Percentiles rank a stretch among this genome's conserved stretches.
These are phyloP conservation scores for Acleris literana DNA, from an alignment of 2,888 invertebrate genomes.

Conservation along the genomic window DNA sequence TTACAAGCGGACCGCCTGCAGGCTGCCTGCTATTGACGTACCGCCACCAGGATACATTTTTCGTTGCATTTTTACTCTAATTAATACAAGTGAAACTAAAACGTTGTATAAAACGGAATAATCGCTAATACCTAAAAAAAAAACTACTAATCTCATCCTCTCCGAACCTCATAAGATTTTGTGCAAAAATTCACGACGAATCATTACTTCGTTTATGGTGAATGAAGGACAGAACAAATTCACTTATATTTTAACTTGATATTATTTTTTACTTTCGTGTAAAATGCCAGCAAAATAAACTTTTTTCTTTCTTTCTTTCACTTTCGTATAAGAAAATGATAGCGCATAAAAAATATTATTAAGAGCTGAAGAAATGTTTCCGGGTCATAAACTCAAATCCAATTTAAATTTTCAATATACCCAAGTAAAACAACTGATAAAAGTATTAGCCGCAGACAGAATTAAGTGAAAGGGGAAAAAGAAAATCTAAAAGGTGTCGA, in stretches of 20 bases:
- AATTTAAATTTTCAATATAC: conserved; percentile 37
- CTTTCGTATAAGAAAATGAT: neutral
- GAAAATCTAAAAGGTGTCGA: conserved; percentile 35
- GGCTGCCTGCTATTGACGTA: conserved; percentile 46
- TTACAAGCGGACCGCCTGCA: conserved; percentile 42
- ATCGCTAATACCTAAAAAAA: no score
- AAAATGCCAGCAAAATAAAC: no score
- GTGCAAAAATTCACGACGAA: neutral
- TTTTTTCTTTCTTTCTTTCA: no score
- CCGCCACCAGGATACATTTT: conserved; percentile 7
- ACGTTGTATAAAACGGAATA: no score
- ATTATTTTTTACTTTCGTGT: no score
- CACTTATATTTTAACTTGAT: no score
- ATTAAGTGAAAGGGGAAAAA: conserved; percentile 36
- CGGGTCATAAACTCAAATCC: conserved; percentile 35
- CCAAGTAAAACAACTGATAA: conserved; percentile 37
- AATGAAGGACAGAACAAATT: no score
- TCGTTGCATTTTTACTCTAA: neutral
- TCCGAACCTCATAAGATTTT: neutral
- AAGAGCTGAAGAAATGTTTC: conserved; percentile 17
- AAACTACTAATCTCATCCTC: no score
- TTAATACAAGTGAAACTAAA: neutral
- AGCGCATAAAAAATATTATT: conserved; percentile 11
- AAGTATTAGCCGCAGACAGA: conserved; percentile 37
- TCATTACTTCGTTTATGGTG: no score